phyloP scores from a whole-genome alignment of 2,888 invertebrate genomes.

The Archips xylosteana region DNA sequence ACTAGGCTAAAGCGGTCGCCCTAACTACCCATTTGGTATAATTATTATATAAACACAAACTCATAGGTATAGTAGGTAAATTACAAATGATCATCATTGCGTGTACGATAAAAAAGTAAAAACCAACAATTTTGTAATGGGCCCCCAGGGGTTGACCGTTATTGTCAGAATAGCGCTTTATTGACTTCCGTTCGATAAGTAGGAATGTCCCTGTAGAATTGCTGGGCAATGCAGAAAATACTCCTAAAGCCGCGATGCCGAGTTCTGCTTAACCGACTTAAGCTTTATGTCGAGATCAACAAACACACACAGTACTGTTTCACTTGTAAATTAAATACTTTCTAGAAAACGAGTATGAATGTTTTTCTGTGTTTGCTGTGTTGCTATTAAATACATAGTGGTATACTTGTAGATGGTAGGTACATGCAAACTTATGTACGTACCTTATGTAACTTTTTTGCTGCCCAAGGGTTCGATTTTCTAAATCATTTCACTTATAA shows the following conservation, averaged over 20 bases:
- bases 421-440: no score
- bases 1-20: no score
- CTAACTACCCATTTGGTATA: no score
- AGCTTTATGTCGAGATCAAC: not conserved
- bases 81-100: not conserved
- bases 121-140: slow-evolving; percentile 30
- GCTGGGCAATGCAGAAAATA: not conserved
- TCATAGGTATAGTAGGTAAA: not conserved
- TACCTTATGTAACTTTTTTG: no score
- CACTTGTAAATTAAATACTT: no score
- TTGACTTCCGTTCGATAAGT: slow-evolving; percentile 25
- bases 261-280: not conserved
- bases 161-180: slow-evolving; percentile 20
- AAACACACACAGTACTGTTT: not conserved
- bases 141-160: slow-evolving; percentile 10
- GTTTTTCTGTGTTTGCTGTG: no score
- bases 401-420: no score
- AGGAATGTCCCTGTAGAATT: not conserved
- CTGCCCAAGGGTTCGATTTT: no score
- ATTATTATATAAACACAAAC: not conserved
- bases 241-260: not conserved
- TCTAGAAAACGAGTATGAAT: no score
- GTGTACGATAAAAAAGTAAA: slow-evolving; percentile 4
- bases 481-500: no score
- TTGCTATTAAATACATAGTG: no score